Evolutionary conservation across 2,888 invertebrate species (phyloP), one percentile per base, ranked within the genome.

Genomic region (Phortica okadai): DNA sequence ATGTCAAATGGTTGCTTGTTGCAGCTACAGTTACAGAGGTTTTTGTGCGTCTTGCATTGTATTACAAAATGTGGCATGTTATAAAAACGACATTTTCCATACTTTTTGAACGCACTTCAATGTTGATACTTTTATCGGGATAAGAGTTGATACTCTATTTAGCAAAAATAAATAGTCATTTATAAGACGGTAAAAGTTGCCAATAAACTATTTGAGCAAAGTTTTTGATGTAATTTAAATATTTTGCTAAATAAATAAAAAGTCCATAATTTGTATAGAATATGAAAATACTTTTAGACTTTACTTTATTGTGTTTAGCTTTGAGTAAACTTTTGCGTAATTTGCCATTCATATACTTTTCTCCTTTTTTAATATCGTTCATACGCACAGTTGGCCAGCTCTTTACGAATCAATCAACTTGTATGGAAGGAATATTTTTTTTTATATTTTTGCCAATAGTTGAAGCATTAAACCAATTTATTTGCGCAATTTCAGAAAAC

Each of bases 401-500:
- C 8, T 50, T 50, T 50, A 11, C 50, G 8, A 14, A 50, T 8
- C 50, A 50, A 50, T 50, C 50, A 50, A 50, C 14, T 50, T 50
- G 14, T 50, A 14, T 50, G 14, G 50, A 50, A 50, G 2, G 50
- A 11, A 50, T 14, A 50, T 50, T 50, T 50, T 50, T 50, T 50
- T 33, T 33, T 33, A 50, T 50, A 50, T 50, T 50, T 50, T 14
- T 66, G 3, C 41, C 8, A 21, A 33, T 33, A 66, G 6, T 66
- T 66, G 33, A 66, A 33, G 66, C 66, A 66, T 66, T 21, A 14
- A 33, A 33, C 66, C 66, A 66, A 50, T 66, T 66, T 66, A 50
- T 66, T 66, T 66, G 66, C 66, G 25, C 66, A 66, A 66, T 66
- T 59, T 66, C 41, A 50, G 66, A 21, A 66, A 66, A 66, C 33